Base-by-base conservation (phyloP, 2,113 vertebrate genomes). In the Galemys pyrenaicus region DNA sequence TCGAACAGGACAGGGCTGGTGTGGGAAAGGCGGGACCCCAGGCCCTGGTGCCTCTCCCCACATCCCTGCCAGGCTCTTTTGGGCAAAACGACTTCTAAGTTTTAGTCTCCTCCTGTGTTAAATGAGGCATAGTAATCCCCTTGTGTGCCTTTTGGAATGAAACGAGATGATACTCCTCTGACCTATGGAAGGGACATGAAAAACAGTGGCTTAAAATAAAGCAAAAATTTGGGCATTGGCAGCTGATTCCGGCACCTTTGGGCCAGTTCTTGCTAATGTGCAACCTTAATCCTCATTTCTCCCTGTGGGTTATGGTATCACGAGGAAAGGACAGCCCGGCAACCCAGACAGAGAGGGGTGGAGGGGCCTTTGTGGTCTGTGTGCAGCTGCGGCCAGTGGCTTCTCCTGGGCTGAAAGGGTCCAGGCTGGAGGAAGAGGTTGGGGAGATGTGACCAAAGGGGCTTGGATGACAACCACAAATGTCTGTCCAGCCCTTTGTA, bases 1-100 rank as follows among this genome's bases (percentile, higher is more conserved):
- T 10, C 5, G 9, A 41, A 32, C 1, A 22, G 22, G 5, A 0
- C 2, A 3, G 3, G 22, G 37, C 5, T 26, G 5, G 16, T 19
- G 9, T 37, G 35, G n/a, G 39, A 26, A 65, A 75, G 44, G 22
- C 17, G 28, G n/a, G 46, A 22, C 30, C 54, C 70, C 58, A 24
- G 6, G 35, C 30, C 30, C 44, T 8, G 3, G 7, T 1, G n/a
- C 41, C 8, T 54, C 46, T 74, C 51, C 77, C 54, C 17, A 32
- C 24, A 16, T 2, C 51, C 46, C 70, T 39, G 9, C 24, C 32
- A 19, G 84, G 30, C 73, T 82, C 58, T 30, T 56, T 56, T 7
- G 8, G 41, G 19, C 32, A 22, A 68, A 90, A 5, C 37, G 46
- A 39, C 35, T 83, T 86, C 74, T n/a, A 79, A 68, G n/a, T 58